Percentiles rank a stretch among this genome's conserved stretches.
phyloP scores from a whole-genome alignment of 2,797 vertebrate genomes.

The Petrocephalus schoutedeni region DNA sequence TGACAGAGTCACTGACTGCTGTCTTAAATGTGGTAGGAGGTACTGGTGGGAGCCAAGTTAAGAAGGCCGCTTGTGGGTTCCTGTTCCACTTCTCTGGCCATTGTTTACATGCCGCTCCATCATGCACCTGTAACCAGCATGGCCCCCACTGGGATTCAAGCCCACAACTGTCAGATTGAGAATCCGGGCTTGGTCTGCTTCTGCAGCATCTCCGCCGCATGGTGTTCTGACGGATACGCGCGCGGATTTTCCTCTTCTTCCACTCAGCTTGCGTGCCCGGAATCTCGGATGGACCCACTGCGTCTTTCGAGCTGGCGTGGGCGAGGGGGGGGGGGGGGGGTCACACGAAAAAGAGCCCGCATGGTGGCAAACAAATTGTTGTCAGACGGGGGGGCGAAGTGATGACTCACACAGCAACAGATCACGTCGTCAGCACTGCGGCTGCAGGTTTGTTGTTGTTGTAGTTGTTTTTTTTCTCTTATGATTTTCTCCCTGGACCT shows the following conservation, averaged over 20 bases:
- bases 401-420: not conserved
- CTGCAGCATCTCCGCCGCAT: not conserved
- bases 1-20: conserved; percentile 12
- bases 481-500: not conserved
- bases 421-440: not conserved
- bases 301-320: not conserved
- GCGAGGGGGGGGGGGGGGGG: not conserved
- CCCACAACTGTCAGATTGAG: not conserved
- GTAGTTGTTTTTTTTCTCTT: not conserved
- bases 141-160: conserved; percentile 4
- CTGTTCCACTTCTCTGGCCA: not conserved
- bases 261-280: not conserved
- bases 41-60: not conserved
- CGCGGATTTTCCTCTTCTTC: too few species aligned
- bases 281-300: not conserved
- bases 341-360: not conserved
- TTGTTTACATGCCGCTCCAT: not conserved
- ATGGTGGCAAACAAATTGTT: not conserved
- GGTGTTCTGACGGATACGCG: not conserved
- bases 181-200: not conserved
- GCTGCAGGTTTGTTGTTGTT: not conserved
- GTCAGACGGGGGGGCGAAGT: not conserved
- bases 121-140: not conserved
- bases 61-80: not conserved
- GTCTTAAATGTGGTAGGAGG: not conserved